A percentile compares a stretch with the other conserved stretches of the same genome.
Evolutionary conservation across 64 coral and sea anemone genomes (phyloP).

Genomic region (Montipora sp.): DNA sequence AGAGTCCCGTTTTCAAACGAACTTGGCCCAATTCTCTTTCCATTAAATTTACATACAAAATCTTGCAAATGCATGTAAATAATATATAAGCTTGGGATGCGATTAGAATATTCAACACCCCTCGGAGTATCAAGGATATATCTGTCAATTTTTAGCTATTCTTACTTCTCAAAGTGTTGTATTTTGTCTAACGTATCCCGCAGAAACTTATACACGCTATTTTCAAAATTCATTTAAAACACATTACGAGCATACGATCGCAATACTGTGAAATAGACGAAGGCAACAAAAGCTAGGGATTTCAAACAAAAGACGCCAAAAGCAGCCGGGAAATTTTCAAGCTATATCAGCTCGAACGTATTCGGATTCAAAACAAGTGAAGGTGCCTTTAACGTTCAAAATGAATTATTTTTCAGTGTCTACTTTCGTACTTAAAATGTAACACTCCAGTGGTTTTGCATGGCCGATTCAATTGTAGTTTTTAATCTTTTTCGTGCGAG

Average conservation of each 20-base stretch:
- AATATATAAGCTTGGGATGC: neutral
- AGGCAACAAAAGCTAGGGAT: neutral
- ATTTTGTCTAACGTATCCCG: neutral
- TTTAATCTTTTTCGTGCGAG: neutral
- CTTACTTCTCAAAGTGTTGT: neutral
- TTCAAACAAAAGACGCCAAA: no score
- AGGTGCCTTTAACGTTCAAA: neutral
- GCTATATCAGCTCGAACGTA: neutral
- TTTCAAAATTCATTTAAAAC: neutral
- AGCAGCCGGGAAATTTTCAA: neutral
- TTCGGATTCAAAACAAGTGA: neutral
- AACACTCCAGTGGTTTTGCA: neutral
- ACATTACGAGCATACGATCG: no score
- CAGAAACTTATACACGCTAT: neutral
- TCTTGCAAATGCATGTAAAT: slow-evolving; percentile 16
- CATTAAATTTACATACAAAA: slow-evolving; percentile 22
- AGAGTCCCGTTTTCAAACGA: neutral
- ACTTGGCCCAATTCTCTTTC: no score
- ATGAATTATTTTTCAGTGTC: neutral
- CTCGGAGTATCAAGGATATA: neutral
- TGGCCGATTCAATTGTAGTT: neutral
- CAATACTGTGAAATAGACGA: neutral
- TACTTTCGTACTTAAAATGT: no score
- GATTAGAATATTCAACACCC: neutral
- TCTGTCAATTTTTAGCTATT: neutral